Evolutionary conservation across 2,888 invertebrate genomes (phyloP).

Genomic region (Zeuzera pyrina): DNA sequence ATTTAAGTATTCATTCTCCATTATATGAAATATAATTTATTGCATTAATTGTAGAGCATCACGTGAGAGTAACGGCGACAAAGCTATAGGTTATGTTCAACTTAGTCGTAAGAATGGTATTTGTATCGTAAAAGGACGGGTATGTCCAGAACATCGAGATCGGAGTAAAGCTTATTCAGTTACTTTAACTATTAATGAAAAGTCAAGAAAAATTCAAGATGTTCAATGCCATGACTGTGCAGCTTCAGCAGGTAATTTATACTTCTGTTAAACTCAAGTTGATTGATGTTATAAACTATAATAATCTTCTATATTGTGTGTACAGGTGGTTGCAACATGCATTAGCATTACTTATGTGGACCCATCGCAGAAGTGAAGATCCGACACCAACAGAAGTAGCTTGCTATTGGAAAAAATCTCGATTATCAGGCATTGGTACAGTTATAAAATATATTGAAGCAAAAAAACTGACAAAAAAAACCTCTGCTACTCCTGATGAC

Average conservation of each 20-base stretch:
- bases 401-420: constrained; percentile 6
- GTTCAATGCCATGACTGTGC: too few relatives aligned
- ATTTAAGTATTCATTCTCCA: not conserved
- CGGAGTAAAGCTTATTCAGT: constrained; percentile 9
- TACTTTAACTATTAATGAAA: too few relatives aligned
- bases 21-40: not conserved
- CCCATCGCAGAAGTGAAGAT: constrained; percentile 7
- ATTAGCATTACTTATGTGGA: constrained; percentile 8
- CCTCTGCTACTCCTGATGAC: not conserved
- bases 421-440: constrained; percentile 7
- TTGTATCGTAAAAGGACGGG: too few relatives aligned
- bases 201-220: too few relatives aligned
- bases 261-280: constrained; percentile 5
- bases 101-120: too few relatives aligned
- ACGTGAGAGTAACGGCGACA: constrained; percentile 1
- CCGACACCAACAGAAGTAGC: constrained; percentile 5
- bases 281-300: constrained; percentile 6
- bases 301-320: constrained; percentile 6
- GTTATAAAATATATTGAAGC: constrained; percentile 8
- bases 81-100: constrained; percentile 4
- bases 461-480: not conserved
- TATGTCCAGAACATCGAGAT: constrained; percentile 7
- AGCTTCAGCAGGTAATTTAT: constrained; percentile 8
- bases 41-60: not conserved
- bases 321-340: constrained; percentile 8